Conservation (phyloP, 2,797 vertebrate genomes). For the Myotis findleyi region DNA sequence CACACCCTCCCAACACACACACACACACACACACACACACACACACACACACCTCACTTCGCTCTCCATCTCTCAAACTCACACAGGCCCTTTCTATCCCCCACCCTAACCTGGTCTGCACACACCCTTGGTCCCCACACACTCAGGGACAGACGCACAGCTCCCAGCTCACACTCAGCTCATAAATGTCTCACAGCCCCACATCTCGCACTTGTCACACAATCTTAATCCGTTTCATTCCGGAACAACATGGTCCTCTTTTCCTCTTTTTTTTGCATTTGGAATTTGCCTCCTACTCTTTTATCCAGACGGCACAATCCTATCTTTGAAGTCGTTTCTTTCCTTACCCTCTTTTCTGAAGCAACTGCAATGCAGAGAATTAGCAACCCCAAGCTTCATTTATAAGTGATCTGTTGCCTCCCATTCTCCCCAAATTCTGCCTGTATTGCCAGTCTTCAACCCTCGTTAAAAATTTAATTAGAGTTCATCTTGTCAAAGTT, state of each 20-base stretch:
- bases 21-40: background rate
- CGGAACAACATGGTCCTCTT: slow-evolving; percentile 73
- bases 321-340: slow-evolving; percentile 79
- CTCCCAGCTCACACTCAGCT: slow-evolving; percentile 70
- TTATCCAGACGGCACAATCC: slow-evolving; percentile 71
- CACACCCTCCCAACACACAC: slow-evolving; percentile 25
- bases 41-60: background rate
- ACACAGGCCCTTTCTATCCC: slow-evolving; percentile 49
- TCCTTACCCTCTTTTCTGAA: slow-evolving; percentile 67
- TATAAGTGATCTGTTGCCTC: slow-evolving; percentile 44
- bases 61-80: slow-evolving; percentile 42
- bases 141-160: slow-evolving; percentile 14
- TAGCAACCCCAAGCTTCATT: slow-evolving; percentile 27
- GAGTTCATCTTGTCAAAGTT: slow-evolving; percentile 71
- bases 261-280: slow-evolving; percentile 58
- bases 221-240: slow-evolving; percentile 82
- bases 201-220: slow-evolving; percentile 78
- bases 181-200: slow-evolving; percentile 74
- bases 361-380: slow-evolving; percentile 15
- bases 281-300: slow-evolving; percentile 76
- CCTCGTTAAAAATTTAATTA: slow-evolving; percentile 61
- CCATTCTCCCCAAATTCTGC: background rate
- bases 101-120: slow-evolving; percentile 49
- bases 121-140: slow-evolving; percentile 54
- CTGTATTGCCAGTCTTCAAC: slow-evolving; percentile 53